A percentile compares a stretch with the other conserved stretches of the same genome.
These are phyloP conservation scores for Meloidogyne hapla DNA, from an alignment of 1,140 invertebrate species.

Conservation along the genomic window DNA sequence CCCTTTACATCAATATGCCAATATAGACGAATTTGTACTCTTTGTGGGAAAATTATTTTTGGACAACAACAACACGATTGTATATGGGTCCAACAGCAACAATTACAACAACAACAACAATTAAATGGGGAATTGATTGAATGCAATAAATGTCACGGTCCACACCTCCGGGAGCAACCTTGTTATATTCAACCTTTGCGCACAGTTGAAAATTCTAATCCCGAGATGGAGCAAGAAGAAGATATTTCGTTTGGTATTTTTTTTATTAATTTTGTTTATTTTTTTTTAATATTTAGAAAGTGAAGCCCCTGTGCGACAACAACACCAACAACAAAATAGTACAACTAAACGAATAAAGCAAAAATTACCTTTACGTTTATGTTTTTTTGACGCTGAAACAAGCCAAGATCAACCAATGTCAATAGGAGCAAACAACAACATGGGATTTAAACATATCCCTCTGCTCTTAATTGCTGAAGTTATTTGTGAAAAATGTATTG, in stretches of 20 bases:
- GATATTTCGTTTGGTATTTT: too few species aligned
- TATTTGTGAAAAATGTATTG: background rate
- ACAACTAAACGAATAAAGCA: too few species aligned
- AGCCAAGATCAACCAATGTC: background rate
- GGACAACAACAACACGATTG: background rate
- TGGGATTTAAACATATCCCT: background rate
- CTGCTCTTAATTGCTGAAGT: background rate
- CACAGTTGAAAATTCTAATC: too few species aligned
- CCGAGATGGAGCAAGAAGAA: conserved; percentile 16
- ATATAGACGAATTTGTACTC: background rate
- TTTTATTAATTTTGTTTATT: too few species aligned
- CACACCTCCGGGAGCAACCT: background rate
- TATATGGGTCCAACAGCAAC: too few species aligned
- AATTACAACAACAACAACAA: background rate
- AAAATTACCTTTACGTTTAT: too few species aligned
- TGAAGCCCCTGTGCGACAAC: too few species aligned
- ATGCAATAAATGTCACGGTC: background rate
- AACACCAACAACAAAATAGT: too few species aligned
- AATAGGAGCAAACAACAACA: background rate
- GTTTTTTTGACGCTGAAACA: background rate
- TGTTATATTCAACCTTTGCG: conserved; percentile 12
- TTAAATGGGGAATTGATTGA: background rate
- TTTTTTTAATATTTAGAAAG: too few species aligned
- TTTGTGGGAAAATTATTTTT: background rate
- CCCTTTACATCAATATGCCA: conserved; percentile 12